A percentile compares a stretch with the other conserved stretches of the same genome.
phyloP scores from a whole-genome alignment of 2,113 vertebrate species.

The Callipepla squamata region DNA sequence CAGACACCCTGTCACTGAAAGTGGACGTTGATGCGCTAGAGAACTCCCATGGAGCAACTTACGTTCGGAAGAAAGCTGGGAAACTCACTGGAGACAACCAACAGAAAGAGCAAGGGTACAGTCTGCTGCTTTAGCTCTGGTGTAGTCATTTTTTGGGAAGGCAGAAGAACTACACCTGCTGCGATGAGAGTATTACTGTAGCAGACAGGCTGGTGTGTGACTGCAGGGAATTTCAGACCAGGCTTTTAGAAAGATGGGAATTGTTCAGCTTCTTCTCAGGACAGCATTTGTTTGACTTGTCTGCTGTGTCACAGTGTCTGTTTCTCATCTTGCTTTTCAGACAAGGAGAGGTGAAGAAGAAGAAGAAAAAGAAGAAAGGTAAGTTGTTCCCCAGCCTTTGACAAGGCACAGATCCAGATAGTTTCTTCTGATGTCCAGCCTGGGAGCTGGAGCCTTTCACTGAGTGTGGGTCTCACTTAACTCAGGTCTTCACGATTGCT shows the following conservation, averaged over 20 bases:
- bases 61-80: constrained; percentile 91
- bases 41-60: constrained; percentile 95
- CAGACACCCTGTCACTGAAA: constrained; percentile 92
- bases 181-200: background rate
- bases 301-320: background rate
- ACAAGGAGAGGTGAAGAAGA: constrained; percentile 92
- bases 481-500: background rate
- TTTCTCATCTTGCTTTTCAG: constrained; percentile 74
- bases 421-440: background rate
- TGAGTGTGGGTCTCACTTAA: background rate
- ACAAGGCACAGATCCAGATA: background rate
- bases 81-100: constrained; percentile 88
- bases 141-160: background rate
- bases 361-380: constrained; percentile 99
- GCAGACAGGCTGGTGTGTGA: background rate
- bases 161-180: background rate
- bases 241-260: background rate
- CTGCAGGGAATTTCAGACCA: background rate
- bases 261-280: background rate
- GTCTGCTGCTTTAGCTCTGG: background rate
- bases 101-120: constrained; percentile 90
- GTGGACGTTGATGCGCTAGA: constrained; percentile 96
- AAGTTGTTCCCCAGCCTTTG: background rate
- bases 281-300: background rate
- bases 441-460: background rate